Percentiles rank a stretch among this genome's conserved stretches.
These are phyloP conservation scores for Apis florea DNA, from an alignment of 1,140 invertebrate genomes.

Conservation along the genomic window DNA sequence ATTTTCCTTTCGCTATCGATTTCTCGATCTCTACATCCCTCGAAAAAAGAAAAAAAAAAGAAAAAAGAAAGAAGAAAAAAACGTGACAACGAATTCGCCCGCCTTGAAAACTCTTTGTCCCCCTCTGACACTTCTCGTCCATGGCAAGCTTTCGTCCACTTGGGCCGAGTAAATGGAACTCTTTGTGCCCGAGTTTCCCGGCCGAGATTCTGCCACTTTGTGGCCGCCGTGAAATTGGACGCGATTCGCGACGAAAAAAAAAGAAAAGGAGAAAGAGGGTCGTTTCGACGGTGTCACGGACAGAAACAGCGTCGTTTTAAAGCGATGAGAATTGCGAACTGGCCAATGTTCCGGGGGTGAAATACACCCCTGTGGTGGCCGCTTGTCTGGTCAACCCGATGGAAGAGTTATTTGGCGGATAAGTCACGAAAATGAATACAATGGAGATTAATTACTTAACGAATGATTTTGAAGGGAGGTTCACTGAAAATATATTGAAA, in stretches of 20 bases:
- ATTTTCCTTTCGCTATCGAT: too few relatives aligned
- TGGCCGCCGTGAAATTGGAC: not conserved
- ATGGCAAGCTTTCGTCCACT: not conserved
- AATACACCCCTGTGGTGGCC: not conserved
- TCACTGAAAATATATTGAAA: too few relatives aligned
- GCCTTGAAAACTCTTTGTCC: not conserved
- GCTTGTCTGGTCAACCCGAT: not conserved
- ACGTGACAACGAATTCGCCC: not conserved
- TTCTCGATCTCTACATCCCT: too few relatives aligned
- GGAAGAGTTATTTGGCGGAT: not conserved
- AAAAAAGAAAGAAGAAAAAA: not conserved
- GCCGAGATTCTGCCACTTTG: conserved; percentile 15
- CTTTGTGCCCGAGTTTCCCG: conserved; percentile 22
- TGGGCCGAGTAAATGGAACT: conserved; percentile 27
- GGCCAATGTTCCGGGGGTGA: not conserved
- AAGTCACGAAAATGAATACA: not conserved
- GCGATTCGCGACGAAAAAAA: not conserved
- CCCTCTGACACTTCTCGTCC: not conserved
- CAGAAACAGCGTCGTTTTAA: not conserved
- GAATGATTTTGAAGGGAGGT: too few relatives aligned
- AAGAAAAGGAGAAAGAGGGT: not conserved
- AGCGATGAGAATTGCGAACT: not conserved
- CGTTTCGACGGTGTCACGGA: not conserved
- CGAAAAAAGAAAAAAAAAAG: too few relatives aligned
- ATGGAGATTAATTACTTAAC: not conserved